Conservation (phyloP, 2,888 invertebrate species). For the Napeogenes sylphis region DNA sequence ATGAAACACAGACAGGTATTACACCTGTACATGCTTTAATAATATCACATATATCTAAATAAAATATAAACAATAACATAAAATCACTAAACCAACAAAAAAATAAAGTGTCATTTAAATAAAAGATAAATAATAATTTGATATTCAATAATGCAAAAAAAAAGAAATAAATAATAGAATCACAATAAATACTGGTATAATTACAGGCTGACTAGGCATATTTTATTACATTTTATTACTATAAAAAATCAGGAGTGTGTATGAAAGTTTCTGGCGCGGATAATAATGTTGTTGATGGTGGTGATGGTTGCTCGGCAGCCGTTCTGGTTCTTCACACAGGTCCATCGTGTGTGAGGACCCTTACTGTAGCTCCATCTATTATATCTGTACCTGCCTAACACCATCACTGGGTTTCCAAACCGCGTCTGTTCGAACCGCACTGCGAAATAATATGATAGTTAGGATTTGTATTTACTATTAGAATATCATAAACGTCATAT, state of each 20-base stretch:
- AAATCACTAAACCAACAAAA: too few species aligned
- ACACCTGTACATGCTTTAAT: too few species aligned
- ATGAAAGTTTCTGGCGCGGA: slow-evolving; percentile 45
- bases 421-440: slow-evolving; percentile 44
- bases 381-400: slow-evolving; percentile 49
- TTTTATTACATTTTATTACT: background rate
- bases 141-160: background rate
- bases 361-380: slow-evolving; percentile 52
- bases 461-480: background rate
- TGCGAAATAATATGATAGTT: slow-evolving; percentile 19
- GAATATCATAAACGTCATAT: background rate
- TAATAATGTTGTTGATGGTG: slow-evolving; percentile 47
- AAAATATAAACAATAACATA: too few species aligned
- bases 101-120: too few species aligned
- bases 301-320: slow-evolving; percentile 54
- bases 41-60: too few species aligned
- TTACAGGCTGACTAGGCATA: background rate
- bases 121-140: background rate
- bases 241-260: slow-evolving; percentile 38
- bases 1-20: too few species aligned
- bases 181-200: background rate
- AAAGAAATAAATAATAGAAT: background rate
- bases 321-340: slow-evolving; percentile 50
- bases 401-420: slow-evolving; percentile 59
- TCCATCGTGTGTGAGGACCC: slow-evolving; percentile 49